These are phyloP conservation scores for Furnarius figulus DNA, from an alignment of 2,113 vertebrate genomes.

Conservation along the genomic window DNA sequence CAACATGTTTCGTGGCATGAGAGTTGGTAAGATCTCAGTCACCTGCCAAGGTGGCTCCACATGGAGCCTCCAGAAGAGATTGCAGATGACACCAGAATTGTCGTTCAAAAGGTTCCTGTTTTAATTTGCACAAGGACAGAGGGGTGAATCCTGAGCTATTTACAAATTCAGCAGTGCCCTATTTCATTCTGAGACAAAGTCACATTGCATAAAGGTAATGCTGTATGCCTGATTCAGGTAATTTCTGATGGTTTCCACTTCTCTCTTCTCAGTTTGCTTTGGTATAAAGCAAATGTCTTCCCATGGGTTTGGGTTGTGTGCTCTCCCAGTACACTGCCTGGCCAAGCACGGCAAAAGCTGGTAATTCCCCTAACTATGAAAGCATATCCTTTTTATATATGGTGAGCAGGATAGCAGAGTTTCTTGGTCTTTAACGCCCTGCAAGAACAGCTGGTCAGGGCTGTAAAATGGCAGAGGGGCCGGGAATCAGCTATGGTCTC, in stretches of 20 bases:
- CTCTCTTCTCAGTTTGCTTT: slow-evolving; percentile 13
- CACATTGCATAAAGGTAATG: slow-evolving; percentile 51
- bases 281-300: not conserved
- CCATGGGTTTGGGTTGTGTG: not conserved
- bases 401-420: not conserved
- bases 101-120: not conserved
- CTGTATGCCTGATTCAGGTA: slow-evolving; percentile 44
- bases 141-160: slow-evolving; percentile 7
- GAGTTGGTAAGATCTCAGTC: not conserved
- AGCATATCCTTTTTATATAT: not conserved
- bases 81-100: slow-evolving; percentile 16
- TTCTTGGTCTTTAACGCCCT: not conserved
- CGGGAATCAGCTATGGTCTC: not conserved
- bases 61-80: not conserved
- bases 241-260: slow-evolving; percentile 23
- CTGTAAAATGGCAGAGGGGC: not conserved
- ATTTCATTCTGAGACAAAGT: slow-evolving; percentile 52
- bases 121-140: slow-evolving; percentile 54
- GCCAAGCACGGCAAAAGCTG: not conserved
- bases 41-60: not conserved
- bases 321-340: not conserved
- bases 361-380: not conserved
- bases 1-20: not conserved
- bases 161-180: slow-evolving; percentile 62
- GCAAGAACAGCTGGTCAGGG: not conserved